Percentiles rank a stretch among this genome's conserved stretches.
These are phyloP conservation scores for Echinops telfairi DNA, from an alignment of 2,113 vertebrate genomes.

Conservation along the genomic window DNA sequence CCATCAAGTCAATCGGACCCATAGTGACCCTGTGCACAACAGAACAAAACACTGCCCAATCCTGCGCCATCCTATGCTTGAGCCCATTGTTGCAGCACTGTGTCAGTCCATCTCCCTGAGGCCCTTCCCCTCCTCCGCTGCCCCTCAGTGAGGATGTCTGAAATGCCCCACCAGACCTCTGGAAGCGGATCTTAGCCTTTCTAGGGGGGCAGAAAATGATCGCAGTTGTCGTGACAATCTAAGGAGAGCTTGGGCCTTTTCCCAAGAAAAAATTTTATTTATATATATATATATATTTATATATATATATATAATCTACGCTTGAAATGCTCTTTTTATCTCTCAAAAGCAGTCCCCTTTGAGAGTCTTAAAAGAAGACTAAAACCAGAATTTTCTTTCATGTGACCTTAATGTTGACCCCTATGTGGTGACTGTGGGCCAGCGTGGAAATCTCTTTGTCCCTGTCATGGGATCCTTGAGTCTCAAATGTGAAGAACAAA, in stretches of 20 bases:
- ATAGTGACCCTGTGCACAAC: too few relatives aligned
- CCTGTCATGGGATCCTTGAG: neutral
- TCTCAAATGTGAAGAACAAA: neutral
- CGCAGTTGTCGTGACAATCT: neutral
- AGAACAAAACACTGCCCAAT: too few relatives aligned
- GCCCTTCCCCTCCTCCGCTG: too few relatives aligned
- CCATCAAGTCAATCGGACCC: too few relatives aligned
- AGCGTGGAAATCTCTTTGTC: neutral
- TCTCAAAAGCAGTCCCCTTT: neutral
- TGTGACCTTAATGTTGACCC: neutral
- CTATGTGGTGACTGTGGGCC: neutral
- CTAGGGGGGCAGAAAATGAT: neutral
- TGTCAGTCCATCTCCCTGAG: too few relatives aligned
- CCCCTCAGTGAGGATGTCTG: neutral
- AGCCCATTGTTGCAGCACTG: too few relatives aligned
- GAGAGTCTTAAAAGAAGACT: too few relatives aligned
- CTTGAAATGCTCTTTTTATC: neutral
- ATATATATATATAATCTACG: too few relatives aligned
- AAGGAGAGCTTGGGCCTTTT: neutral
- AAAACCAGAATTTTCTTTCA: neutral
- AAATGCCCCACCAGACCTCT: neutral
- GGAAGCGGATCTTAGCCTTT: neutral
- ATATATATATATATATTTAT: too few relatives aligned
- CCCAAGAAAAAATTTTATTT: too few relatives aligned
- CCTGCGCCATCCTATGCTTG: too few relatives aligned